Evolutionary conservation across 2,888 invertebrate genomes (phyloP).

Genomic region (Pedicia rivosa): DNA sequence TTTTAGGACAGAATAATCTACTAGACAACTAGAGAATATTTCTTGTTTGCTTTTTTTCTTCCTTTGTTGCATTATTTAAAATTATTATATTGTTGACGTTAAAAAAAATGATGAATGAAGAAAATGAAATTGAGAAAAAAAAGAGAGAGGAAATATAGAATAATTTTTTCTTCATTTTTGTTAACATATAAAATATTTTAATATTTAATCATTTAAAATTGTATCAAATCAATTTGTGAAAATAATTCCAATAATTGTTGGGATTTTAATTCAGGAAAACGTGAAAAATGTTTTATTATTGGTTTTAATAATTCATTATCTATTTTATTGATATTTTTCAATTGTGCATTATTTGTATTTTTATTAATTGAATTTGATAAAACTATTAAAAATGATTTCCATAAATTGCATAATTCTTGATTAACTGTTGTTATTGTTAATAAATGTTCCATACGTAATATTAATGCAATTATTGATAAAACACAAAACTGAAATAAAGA

Average conservation of each 20-base stretch:
- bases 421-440: slow-evolving; percentile 15
- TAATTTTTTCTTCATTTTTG: too few species aligned
- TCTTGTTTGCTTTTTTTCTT: too few species aligned
- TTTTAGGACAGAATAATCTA: too few species aligned
- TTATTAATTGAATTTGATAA: slow-evolving; percentile 26
- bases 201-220: too few species aligned
- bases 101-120: too few species aligned
- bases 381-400: slow-evolving; percentile 25
- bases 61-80: too few species aligned
- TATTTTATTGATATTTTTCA: background rate
- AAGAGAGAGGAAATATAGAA: too few species aligned
- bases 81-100: too few species aligned
- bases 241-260: slow-evolving; percentile 27
- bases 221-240: too few species aligned
- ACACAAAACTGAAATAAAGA: slow-evolving; percentile 24
- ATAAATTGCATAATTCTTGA: slow-evolving; percentile 19
- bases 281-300: slow-evolving; percentile 27
- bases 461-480: slow-evolving; percentile 25
- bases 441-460: slow-evolving; percentile 25
- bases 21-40: too few species aligned
- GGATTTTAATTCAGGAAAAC: slow-evolving; percentile 27
- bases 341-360: slow-evolving; percentile 15
- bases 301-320: slow-evolving; percentile 24
- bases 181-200: too few species aligned
- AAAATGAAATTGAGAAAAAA: too few species aligned